Evolutionary conservation across 2,113 vertebrate genomes (phyloP).

Genomic region (Junco hyemalis): DNA sequence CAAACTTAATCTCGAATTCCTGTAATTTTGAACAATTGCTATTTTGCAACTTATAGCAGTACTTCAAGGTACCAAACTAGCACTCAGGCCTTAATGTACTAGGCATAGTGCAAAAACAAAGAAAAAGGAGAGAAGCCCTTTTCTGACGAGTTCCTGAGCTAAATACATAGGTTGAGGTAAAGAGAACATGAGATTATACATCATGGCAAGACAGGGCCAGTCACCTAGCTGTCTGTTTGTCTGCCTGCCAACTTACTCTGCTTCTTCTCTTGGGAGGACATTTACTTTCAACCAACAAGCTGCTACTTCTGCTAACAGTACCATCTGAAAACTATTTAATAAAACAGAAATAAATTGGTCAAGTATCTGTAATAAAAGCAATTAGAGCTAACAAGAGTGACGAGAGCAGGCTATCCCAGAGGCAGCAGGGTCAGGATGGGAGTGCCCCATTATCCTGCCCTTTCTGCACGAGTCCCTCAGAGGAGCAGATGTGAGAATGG

Average conservation of each 20-base stretch:
- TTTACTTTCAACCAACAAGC: background rate
- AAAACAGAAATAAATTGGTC: background rate
- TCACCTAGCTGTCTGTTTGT: background rate
- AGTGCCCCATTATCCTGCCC: background rate
- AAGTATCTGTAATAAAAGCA: background rate
- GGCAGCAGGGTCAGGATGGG: fast-evolving
- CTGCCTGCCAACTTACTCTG: fast-evolving
- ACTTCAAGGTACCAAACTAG: background rate
- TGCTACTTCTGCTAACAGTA: background rate
- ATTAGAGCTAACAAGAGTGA: background rate
- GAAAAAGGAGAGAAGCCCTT: background rate
- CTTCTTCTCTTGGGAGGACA: background rate
- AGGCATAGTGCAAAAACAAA: background rate
- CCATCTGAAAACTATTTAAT: background rate
- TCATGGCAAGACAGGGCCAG: background rate
- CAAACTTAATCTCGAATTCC: background rate
- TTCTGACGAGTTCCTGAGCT: background rate
- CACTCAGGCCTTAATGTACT: background rate
- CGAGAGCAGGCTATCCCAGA: fast-evolving
- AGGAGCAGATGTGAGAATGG: fast-evolving
- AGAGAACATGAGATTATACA: background rate
- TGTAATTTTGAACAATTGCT: background rate
- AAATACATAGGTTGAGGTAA: background rate
- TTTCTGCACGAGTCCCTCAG: background rate
- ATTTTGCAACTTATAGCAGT: background rate